Conservation (phyloP, 2,888 invertebrate species). For the Amorpha juglandis region DNA sequence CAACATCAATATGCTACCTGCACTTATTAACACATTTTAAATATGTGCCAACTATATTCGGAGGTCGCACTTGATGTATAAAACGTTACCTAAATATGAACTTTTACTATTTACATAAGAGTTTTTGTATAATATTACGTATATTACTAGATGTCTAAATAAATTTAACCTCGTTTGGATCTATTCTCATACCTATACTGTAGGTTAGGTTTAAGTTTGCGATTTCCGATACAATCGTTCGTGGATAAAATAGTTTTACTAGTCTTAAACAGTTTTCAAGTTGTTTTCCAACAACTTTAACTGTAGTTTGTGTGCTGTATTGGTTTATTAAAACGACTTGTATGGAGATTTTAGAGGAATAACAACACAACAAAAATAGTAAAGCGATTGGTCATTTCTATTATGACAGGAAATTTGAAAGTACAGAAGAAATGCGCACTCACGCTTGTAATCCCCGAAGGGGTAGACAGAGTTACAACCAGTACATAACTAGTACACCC, state of each 20-base stretch:
- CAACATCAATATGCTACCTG: not conserved
- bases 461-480: too few species aligned
- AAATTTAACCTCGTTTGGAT: slow-evolving; percentile 18
- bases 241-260: not conserved
- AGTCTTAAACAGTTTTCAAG: slow-evolving; percentile 4
- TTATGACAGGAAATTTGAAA: too few species aligned
- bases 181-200: not conserved
- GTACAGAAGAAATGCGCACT: too few species aligned
- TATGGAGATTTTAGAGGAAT: too few species aligned
- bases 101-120: slow-evolving; percentile 22
- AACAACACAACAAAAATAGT: too few species aligned
- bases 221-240: not conserved
- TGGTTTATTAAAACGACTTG: not conserved
- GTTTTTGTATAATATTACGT: slow-evolving; percentile 26
- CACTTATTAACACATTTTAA: slow-evolving; percentile 14
- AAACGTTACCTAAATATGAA: slow-evolving; percentile 11
- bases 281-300: slow-evolving; percentile 1
- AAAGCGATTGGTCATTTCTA: too few species aligned
- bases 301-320: not conserved
- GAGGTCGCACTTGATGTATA: slow-evolving; percentile 13
- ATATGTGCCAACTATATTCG: slow-evolving; percentile 19
- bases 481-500: too few species aligned
- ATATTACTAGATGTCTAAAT: slow-evolving; percentile 17
- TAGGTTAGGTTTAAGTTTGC: not conserved
- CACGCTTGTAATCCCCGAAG: too few species aligned